A percentile compares a stretch with the other conserved stretches of the same genome.
Conservation (phyloP, 2,888 invertebrate genomes). For the Quadriops clusia region DNA sequence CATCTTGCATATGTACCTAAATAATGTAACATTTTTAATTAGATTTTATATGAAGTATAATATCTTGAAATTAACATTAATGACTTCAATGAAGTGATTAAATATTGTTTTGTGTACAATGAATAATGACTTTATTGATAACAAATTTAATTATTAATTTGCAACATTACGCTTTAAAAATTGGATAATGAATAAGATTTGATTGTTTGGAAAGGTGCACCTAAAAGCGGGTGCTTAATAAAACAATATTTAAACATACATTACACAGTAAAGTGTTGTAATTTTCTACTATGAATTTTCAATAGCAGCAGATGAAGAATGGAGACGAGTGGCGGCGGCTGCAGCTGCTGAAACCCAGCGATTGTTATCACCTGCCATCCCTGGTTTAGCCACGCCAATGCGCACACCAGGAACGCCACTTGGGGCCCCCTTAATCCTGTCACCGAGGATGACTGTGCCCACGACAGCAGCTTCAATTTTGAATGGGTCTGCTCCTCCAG, state of each 20-base stretch:
- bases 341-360: slow-evolving; percentile 71
- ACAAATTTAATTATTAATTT: no score
- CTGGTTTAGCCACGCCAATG: slow-evolving; percentile 52
- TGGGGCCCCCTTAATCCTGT: slow-evolving; percentile 86
- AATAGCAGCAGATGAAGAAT: slow-evolving; percentile 70
- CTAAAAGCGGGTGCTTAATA: no score
- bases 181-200: no score
- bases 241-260: slow-evolving; percentile 2
- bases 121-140: no score
- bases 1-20: no score
- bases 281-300: slow-evolving; percentile 10
- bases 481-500: slow-evolving; percentile 52
- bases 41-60: no score
- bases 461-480: slow-evolving; percentile 58
- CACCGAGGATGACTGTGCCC: slow-evolving; percentile 76
- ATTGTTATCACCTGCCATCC: slow-evolving; percentile 48
- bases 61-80: no score
- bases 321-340: slow-evolving; percentile 72
- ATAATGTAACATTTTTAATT: no score
- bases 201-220: no score
- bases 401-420: slow-evolving; percentile 62
- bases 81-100: no score
- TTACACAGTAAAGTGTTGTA: slow-evolving; percentile 3
- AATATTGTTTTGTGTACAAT: no score
- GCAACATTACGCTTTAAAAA: no score